Base-by-base conservation (phyloP, 2,113 vertebrate genomes). In the Cephalophus harveyi region DNA sequence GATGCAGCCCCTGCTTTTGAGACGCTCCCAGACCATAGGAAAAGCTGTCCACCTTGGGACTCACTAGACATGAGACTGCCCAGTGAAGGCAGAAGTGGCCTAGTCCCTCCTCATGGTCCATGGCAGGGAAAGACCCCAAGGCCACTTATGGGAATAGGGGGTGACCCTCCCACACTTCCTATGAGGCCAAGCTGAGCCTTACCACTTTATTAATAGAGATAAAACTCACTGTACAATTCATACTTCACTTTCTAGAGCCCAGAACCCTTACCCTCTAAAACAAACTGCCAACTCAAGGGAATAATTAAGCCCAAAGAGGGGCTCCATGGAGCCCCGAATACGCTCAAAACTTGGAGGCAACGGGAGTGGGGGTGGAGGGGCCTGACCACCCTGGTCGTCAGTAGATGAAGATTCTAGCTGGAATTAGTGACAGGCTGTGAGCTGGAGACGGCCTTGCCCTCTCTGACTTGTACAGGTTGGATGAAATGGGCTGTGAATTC, bases 1-100 rank as follows among this genome's bases (percentile, higher is more conserved):
- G 46, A 25, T 2, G 43, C 0, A 15, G 25, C 0, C 50, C 46
- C 55, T 2, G 52, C 21, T 6, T 11, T 4, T 1, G 0, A 27
- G 62, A 14, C 0, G 4, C 28, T 30, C 71, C 5, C 28, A 15
- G 67, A 8, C 33, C 28, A 0, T 0, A 0, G 17, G 27, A n/a
- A n/a, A 71, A n/a, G 40, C 25, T 25, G 7, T 74, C 59, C 12
- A 30, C 54, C 3, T 15, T 43, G 54, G 48, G 16, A 48, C 15
- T 62, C 4, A 6, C 62, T 48, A 5, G 40, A 54, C 2, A 0
- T 2, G 2, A 36, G n/a, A 91, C 40, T 36, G n/a, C 64, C 57
- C 78, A 28, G 3, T 1, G n/a, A 82, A 7, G 10, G 52, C 12
- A 30, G 60, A 87, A 19, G 54, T 3, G 23, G n/a, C 54, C 71